These are phyloP conservation scores for Halocynthia roretzi DNA, from an alignment of 23 tunicate species.

Conservation along the genomic window DNA sequence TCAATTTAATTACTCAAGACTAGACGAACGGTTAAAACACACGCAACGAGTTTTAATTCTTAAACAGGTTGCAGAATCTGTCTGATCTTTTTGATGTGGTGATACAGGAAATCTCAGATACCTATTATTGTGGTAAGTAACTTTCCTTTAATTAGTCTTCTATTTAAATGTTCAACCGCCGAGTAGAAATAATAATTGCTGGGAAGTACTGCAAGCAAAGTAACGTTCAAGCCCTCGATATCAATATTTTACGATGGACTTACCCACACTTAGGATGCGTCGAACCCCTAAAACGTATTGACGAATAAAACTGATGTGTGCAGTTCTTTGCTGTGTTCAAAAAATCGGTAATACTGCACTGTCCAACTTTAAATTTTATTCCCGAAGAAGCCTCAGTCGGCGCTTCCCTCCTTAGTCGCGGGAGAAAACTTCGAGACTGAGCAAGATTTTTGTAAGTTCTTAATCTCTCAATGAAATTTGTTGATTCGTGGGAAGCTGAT, in stretches of 20 bases:
- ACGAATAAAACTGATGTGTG: constrained; percentile 3
- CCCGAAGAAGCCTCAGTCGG: background rate
- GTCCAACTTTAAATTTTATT: constrained; percentile 8
- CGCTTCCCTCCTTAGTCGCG: background rate
- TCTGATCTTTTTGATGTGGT: no score
- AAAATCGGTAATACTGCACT: constrained; percentile 7
- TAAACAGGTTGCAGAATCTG: no score
- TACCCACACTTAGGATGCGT: constrained; percentile 13
- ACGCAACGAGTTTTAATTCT: no score
- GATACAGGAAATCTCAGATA: background rate
- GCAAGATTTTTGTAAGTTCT: no score
- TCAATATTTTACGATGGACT: background rate
- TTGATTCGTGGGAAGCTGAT: no score
- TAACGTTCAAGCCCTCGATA: background rate
- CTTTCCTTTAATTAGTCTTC: background rate
- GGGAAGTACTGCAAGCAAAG: no score
- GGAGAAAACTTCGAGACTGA: background rate
- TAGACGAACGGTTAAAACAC: no score
- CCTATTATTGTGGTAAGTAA: background rate
- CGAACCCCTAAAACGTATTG: background rate
- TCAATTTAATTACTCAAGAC: no score
- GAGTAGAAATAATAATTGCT: background rate
- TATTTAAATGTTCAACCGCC: constrained; percentile 2
- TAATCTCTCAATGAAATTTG: no score
- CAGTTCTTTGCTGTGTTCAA: constrained; percentile 7